Conservation (phyloP, 2,113 vertebrate genomes). For the Rhea americana region DNA sequence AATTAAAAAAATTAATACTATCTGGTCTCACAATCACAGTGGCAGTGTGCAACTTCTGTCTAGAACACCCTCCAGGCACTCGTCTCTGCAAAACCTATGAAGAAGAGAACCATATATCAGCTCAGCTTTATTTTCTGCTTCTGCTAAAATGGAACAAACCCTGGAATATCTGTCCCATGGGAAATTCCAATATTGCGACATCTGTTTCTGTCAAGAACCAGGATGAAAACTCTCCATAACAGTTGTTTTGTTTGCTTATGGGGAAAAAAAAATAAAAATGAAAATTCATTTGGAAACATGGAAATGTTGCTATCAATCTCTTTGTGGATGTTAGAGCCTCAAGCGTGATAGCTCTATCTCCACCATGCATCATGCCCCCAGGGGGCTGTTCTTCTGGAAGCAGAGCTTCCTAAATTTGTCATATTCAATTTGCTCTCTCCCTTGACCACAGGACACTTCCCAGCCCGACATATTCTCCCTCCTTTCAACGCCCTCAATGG, state of each 20-base stretch:
- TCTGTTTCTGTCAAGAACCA: conserved; percentile 54
- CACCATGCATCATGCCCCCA: not conserved
- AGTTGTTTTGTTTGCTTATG: conserved; percentile 27
- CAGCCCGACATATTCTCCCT: accelerated
- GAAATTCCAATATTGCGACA: conserved; percentile 49
- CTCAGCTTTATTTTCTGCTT: conserved; percentile 33
- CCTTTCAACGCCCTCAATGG: not conserved
- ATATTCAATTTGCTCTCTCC: not conserved
- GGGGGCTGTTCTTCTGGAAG: not conserved
- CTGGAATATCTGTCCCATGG: conserved; percentile 28
- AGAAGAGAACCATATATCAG: conserved; percentile 28
- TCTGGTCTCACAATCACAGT: not conserved
- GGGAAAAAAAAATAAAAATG: not conserved
- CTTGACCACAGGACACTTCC: not conserved
- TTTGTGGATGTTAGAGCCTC: not conserved
- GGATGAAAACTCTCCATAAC: not conserved
- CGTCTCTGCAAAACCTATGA: not conserved
- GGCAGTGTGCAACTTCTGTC: not conserved
- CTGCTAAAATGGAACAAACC: conserved; percentile 25
- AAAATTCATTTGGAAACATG: not conserved
- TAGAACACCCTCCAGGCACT: conserved; percentile 10
- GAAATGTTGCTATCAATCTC: not conserved
- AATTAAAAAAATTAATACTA: not conserved
- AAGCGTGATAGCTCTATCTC: not conserved
- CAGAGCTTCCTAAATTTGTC: not conserved